Evolutionary conservation across 2,888 invertebrate species (phyloP), one percentile per base, ranked within the genome.

Genomic region (Oxystoma pomonae): DNA sequence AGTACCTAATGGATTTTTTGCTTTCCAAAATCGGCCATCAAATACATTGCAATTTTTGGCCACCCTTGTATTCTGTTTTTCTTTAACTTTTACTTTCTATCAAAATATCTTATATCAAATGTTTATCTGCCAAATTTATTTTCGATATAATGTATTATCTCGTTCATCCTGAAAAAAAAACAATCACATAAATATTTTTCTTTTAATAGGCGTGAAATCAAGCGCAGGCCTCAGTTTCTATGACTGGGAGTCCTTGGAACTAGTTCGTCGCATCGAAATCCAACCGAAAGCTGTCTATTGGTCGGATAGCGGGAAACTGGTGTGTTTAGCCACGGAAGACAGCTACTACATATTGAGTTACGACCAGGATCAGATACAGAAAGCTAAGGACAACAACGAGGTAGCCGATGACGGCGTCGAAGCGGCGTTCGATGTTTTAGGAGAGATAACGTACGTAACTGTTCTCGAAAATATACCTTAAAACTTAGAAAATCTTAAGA

Each of bases 351-450:
- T 99, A 67, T 84, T 99, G 19, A 90, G 90, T 71, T 98, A 94
- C 78, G 92, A 92, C 76, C 83, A 91, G 0, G 90, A 90, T 9
- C 90, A 90, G 58, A 91, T 98, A n/a, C 85, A 89, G 1, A 83
- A 82, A 58, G 92, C 94, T 0, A 80, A 87, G 18, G 92, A 93
- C 71, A 88, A 87, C 51, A 89, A 90, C 70, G 89, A 91, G 70
- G 87, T 88, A 53, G 89, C 91, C 1, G 95, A 96, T 73, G 97
- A 98, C 79, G 96, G 95, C 2, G 90, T 98, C 49, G 98, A 98
- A 77, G 91, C 94, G 70, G 96, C 98, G 0, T 99, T 99, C 78
- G 95, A 97, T 82, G 96, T 96, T 92, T 96, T 81, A 91, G 98
- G 91, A 55, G 67, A 67, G 64, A 63, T 67, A 57, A 49, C 35